Evolutionary conservation across 2,113 vertebrate species (phyloP).

Genomic region (Trochalopteron elliotii): DNA sequence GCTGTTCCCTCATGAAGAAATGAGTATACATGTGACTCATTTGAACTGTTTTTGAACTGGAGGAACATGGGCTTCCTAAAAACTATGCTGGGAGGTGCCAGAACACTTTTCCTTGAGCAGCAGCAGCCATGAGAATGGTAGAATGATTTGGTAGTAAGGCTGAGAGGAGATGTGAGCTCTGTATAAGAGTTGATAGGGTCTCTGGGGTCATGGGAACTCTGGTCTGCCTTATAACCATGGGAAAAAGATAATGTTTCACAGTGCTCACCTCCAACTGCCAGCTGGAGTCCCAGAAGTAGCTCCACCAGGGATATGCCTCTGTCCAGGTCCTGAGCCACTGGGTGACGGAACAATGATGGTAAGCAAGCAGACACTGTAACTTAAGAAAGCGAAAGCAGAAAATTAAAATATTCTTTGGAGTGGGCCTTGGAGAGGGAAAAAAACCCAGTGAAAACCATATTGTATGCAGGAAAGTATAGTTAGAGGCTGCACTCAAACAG

Average conservation of each 20-base stretch:
- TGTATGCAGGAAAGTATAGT: background rate
- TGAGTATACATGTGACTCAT: background rate
- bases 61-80: background rate
- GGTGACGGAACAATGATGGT: background rate
- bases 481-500: background rate
- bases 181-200: background rate
- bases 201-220: background rate
- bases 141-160: background rate
- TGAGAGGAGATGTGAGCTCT: background rate
- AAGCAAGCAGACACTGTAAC: background rate
- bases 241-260: background rate
- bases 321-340: background rate
- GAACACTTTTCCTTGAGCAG: background rate
- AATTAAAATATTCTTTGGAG: background rate
- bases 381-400: background rate
- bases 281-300: background rate
- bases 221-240: background rate
- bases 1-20: background rate
- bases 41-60: background rate
- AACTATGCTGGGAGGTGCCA: background rate
- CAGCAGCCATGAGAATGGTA: background rate
- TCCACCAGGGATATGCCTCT: background rate
- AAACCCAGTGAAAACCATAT: fast-evolving
- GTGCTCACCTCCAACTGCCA: background rate
- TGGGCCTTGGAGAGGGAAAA: background rate